A percentile compares a stretch with the other conserved stretches of the same genome.
Conservation (phyloP, 2,113 vertebrate species). For the Ciconia maguari region DNA sequence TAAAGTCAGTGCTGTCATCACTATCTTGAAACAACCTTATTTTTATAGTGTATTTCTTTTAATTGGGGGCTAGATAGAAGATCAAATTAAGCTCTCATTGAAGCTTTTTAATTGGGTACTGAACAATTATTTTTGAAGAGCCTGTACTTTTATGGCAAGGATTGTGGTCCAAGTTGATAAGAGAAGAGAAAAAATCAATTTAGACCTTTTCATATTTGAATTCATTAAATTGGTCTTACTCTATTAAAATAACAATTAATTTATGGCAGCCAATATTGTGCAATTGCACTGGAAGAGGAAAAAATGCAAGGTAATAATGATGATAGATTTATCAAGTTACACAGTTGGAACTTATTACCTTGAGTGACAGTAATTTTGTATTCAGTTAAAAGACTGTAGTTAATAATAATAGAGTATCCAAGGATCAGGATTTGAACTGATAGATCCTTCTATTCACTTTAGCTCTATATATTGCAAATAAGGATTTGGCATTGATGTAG, state of each 20-base stretch:
- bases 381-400: conserved; percentile 16
- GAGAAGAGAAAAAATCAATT: conserved; percentile 31
- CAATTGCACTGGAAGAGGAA: not conserved
- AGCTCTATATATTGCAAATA: conserved; percentile 11
- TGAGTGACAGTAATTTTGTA: conserved; percentile 48
- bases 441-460: conserved; percentile 12
- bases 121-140: conserved; percentile 30
- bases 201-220: conserved; percentile 27
- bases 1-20: not conserved
- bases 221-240: conserved; percentile 24
- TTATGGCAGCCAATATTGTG: conserved; percentile 5
- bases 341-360: conserved; percentile 7
- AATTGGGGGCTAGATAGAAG: not conserved
- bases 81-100: not conserved
- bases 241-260: conserved; percentile 61
- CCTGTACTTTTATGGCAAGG: not conserved
- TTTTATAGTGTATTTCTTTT: not conserved
- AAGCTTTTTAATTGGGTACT: not conserved
- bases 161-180: conserved; percentile 21
- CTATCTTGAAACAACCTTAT: not conserved
- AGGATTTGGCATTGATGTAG: conserved; percentile 42
- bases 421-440: conserved; percentile 22
- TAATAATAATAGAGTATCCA: conserved; percentile 41
- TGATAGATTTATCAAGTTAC: conserved; percentile 45
- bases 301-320: conserved; percentile 26